phyloP scores from a whole-genome alignment of 2,797 vertebrate genomes.

The Rhabdophis nuchalis region DNA sequence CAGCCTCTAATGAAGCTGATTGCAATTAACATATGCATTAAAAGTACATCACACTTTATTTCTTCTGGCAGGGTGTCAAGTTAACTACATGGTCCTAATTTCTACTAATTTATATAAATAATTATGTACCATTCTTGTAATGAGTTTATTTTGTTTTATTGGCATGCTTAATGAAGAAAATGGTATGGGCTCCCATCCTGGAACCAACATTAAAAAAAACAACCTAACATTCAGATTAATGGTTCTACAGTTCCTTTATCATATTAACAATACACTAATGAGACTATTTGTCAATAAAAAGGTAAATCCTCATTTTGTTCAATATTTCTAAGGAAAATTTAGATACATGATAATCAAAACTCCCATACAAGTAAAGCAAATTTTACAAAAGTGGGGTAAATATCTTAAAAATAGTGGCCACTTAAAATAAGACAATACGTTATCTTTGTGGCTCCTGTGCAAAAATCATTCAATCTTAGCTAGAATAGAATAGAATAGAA shows the following conservation, averaged over 20 bases:
- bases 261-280: not conserved
- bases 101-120: constrained; percentile 11
- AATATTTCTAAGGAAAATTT: not conserved
- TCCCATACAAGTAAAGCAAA: not conserved
- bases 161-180: constrained; percentile 19
- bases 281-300: not conserved
- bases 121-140: constrained; percentile 10
- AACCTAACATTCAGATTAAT: not conserved
- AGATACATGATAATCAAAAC: not conserved
- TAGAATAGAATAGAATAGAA: not conserved
- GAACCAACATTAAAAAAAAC: not conserved
- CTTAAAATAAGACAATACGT: not conserved
- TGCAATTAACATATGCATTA: constrained; percentile 21
- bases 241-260: not conserved
- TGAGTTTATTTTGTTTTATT: constrained; percentile 11
- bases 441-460: not conserved
- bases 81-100: constrained; percentile 10
- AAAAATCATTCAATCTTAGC: not conserved
- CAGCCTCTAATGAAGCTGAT: not conserved
- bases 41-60: constrained; percentile 21
- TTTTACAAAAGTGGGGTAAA: not conserved
- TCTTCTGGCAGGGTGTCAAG: not conserved
- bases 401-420: not conserved
- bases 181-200: not conserved
- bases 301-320: not conserved